Percentiles rank a stretch among this genome's conserved stretches.
Conservation (phyloP, 92 coral and sea anemone species). For the Metridium senile region DNA sequence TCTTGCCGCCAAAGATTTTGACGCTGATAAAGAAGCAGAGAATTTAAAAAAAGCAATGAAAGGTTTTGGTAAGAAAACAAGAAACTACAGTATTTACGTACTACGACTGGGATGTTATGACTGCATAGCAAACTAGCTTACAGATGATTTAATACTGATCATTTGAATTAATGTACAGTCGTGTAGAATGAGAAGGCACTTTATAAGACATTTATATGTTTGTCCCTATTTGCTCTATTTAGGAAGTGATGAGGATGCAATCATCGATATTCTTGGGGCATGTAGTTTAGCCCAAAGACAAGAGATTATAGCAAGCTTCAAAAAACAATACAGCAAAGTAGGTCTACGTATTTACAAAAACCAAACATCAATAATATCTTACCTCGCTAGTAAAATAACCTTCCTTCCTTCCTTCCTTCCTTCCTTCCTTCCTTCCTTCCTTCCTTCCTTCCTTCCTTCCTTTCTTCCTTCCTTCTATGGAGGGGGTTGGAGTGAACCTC, state of each 20-base stretch:
- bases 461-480: too few relatives aligned
- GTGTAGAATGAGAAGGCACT: not conserved
- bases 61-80: constrained; percentile 77
- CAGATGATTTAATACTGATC: too few relatives aligned
- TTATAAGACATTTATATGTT: not conserved
- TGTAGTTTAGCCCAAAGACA: constrained; percentile 72
- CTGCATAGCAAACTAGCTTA: too few relatives aligned
- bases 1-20: constrained; percentile 66
- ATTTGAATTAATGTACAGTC: too few relatives aligned
- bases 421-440: too few relatives aligned
- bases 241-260: constrained; percentile 89
- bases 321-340: constrained; percentile 70
- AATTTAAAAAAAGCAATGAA: constrained; percentile 79
- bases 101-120: too few relatives aligned
- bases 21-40: constrained; percentile 69
- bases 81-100: not conserved
- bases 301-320: constrained; percentile 62
- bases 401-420: too few relatives aligned
- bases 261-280: constrained; percentile 52
- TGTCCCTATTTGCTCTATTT: not conserved
- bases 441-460: too few relatives aligned
- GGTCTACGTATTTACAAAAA: too few relatives aligned
- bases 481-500: not conserved
- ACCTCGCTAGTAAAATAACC: too few relatives aligned
- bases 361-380: too few relatives aligned